A percentile compares a stretch with the other conserved stretches of the same genome.
phyloP scores from a whole-genome alignment of 1,140 invertebrate species.

The Diuraphis noxia region DNA sequence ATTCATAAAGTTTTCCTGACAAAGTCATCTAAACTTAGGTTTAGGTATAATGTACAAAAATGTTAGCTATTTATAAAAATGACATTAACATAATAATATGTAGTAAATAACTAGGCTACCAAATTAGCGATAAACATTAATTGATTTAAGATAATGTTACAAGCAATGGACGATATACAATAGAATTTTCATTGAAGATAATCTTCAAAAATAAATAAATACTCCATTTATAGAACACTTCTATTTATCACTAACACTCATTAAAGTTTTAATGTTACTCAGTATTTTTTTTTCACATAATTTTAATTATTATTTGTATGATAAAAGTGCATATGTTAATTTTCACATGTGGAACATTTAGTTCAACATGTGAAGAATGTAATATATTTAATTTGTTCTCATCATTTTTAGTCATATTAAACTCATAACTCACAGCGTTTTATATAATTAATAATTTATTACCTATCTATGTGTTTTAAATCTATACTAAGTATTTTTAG shows the following conservation, averaged over 20 bases:
- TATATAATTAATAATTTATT: neutral
- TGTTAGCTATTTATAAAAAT: too few relatives aligned
- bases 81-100: too few relatives aligned
- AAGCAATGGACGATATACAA: too few relatives aligned
- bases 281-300: neutral
- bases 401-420: neutral
- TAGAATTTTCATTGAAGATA: too few relatives aligned
- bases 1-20: too few relatives aligned
- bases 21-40: too few relatives aligned
- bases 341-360: neutral
- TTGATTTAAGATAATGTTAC: too few relatives aligned
- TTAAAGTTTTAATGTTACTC: neutral
- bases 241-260: neutral
- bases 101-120: too few relatives aligned
- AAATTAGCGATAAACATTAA: too few relatives aligned
- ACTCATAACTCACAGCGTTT: neutral
- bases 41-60: too few relatives aligned
- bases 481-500: neutral
- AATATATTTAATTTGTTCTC: neutral
- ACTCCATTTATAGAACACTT: neutral
- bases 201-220: too few relatives aligned
- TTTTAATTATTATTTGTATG: neutral
- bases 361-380: neutral
- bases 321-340: neutral
- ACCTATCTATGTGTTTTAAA: slow-evolving; percentile 15